phyloP scores from a whole-genome alignment of 2,888 invertebrate genomes.

The Heliconius hortense region DNA sequence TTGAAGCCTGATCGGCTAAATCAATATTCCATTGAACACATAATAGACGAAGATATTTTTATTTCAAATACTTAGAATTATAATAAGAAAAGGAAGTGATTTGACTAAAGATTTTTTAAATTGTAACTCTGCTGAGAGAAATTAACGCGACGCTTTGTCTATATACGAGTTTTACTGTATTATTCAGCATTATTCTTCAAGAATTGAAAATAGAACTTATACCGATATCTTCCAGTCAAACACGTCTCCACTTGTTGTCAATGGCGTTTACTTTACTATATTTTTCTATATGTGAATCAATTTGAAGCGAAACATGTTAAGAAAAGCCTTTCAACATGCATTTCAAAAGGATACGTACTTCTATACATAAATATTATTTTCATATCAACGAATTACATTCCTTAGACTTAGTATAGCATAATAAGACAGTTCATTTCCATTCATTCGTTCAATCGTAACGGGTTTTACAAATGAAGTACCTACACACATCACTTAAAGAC shows the following conservation, averaged over 20 bases:
- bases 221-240: no score
- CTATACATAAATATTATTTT: neutral
- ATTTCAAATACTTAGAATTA: neutral
- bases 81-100: neutral
- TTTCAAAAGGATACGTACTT: neutral
- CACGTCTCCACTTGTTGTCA: neutral
- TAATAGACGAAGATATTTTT: neutral
- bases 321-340: neutral
- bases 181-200: no score
- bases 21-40: conserved; percentile 8
- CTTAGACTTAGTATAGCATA: neutral
- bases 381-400: neutral
- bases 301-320: neutral
- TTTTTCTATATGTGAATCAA: neutral
- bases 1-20: neutral
- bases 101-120: neutral
- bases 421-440: neutral
- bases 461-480: conserved; percentile 2
- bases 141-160: no score
- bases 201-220: neutral
- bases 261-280: neutral
- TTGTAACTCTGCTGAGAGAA: no score
- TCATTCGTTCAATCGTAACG: neutral
- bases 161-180: neutral
- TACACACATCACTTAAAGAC: conserved; percentile 22